These are phyloP conservation scores for Meriones unguiculatus DNA, from an alignment of 2,113 vertebrate species.

Conservation along the genomic window DNA sequence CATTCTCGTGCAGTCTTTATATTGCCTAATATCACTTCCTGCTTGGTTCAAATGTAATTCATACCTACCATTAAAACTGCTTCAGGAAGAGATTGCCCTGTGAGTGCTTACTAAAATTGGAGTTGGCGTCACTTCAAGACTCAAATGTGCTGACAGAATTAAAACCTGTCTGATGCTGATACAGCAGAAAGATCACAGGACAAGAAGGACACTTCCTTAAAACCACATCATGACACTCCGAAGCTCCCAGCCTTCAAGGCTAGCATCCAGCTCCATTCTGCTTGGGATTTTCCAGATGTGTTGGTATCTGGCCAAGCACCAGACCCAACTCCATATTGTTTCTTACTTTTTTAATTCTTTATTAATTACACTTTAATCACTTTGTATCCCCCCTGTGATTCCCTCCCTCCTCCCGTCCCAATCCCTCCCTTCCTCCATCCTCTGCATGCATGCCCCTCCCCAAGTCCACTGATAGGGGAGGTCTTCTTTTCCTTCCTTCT, in stretches of 20 bases:
- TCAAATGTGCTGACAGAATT: conserved; percentile 63
- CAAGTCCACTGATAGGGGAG: too few species aligned
- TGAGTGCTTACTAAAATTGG: conserved; percentile 45
- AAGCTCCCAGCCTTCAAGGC: neutral
- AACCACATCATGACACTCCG: neutral
- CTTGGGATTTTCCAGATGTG: rapidly evolving
- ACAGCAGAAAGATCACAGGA: conserved; percentile 31
- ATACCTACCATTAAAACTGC: conserved; percentile 14
- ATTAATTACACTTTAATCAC: too few species aligned
- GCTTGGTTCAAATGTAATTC: conserved; percentile 6
- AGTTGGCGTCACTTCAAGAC: conserved; percentile 43
- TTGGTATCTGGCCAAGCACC: neutral
- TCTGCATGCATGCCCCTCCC: too few species aligned
- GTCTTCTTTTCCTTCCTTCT: too few species aligned
- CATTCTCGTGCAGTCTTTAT: neutral
- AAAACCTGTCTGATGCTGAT: conserved; percentile 55
- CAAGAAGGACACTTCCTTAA: conserved; percentile 37
- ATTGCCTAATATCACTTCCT: neutral
- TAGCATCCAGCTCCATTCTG: neutral
- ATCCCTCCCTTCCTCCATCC: too few species aligned
- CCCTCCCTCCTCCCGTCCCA: too few species aligned
- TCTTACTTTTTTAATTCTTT: neutral
- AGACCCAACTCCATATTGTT: neutral
- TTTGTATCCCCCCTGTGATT: too few species aligned
- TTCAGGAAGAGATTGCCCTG: neutral